These are phyloP conservation scores for Macropodus opercularis DNA, from an alignment of 2,797 vertebrate species.

Conservation along the genomic window DNA sequence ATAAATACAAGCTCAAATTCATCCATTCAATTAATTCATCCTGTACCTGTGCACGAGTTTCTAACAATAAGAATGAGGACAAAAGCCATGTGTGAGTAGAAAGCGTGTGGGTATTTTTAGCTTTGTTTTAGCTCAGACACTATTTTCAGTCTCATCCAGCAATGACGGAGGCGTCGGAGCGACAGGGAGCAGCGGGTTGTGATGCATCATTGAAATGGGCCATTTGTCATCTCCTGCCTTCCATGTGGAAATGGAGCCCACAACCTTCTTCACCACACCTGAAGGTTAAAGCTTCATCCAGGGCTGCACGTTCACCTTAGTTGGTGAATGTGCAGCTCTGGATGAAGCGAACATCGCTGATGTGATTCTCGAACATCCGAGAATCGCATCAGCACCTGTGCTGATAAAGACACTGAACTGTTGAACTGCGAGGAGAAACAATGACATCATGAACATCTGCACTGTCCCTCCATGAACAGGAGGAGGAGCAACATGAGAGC, in stretches of 20 bases:
- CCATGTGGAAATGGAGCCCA: slow-evolving; percentile 11
- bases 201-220: slow-evolving; percentile 31
- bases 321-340: too few relatives aligned
- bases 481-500: not conserved
- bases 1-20: too few relatives aligned
- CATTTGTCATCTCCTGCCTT: slow-evolving; percentile 54
- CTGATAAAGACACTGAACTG: not conserved
- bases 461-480: slow-evolving; percentile 1
- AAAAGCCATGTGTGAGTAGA: too few relatives aligned
- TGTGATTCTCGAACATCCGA: too few relatives aligned
- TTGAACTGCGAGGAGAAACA: too few relatives aligned
- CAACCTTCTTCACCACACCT: slow-evolving; percentile 37
- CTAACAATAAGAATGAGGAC: too few relatives aligned
- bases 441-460: slow-evolving; percentile 21
- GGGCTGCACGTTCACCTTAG: slow-evolving; percentile 7
- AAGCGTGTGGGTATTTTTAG: slow-evolving; percentile 47
- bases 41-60: not conserved
- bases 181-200: slow-evolving; percentile 41
- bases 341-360: too few relatives aligned
- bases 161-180: slow-evolving; percentile 27
- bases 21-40: slow-evolving; percentile 4
- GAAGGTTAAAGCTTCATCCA: slow-evolving; percentile 22
- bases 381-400: not conserved
- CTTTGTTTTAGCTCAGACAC: slow-evolving; percentile 13
- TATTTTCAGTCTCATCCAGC: slow-evolving; percentile 54